Conservation (phyloP, 1,140 invertebrate genomes). For the Ips nitidus region DNA sequence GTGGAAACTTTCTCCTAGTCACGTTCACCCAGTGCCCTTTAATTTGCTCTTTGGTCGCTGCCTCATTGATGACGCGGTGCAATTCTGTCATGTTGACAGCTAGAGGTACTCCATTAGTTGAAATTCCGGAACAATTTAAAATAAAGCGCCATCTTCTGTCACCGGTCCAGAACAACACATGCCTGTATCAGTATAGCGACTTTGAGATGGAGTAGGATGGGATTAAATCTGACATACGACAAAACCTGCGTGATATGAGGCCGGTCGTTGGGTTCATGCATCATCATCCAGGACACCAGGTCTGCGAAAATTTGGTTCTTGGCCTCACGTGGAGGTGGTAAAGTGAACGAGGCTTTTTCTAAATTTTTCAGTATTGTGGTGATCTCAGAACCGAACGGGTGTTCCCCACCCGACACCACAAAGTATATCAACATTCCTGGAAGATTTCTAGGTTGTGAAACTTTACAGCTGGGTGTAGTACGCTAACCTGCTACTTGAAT, state of each 20-base stretch:
- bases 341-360: constrained; percentile 33
- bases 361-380: constrained; percentile 49
- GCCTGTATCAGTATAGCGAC: constrained; percentile 36
- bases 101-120: constrained; percentile 29
- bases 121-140: constrained; percentile 46
- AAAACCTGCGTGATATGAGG: constrained; percentile 48
- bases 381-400: constrained; percentile 48
- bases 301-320: constrained; percentile 43
- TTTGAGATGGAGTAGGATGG: constrained; percentile 7
- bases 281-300: constrained; percentile 50
- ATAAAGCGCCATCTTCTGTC: constrained; percentile 51
- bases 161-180: constrained; percentile 50
- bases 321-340: constrained; percentile 29
- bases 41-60: constrained; percentile 40
- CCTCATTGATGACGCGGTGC: constrained; percentile 38
- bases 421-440: constrained; percentile 51
- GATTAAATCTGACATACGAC: constrained; percentile 40
- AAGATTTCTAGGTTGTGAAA: background rate
- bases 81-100: constrained; percentile 38
- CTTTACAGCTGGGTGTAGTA: background rate
- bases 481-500: constrained; percentile 47
- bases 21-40: constrained; percentile 43
- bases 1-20: constrained; percentile 41
- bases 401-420: constrained; percentile 47
- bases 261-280: constrained; percentile 45